Evolutionary conservation across 2,888 invertebrate genomes (phyloP).

Genomic region (Beris chalybata): DNA sequence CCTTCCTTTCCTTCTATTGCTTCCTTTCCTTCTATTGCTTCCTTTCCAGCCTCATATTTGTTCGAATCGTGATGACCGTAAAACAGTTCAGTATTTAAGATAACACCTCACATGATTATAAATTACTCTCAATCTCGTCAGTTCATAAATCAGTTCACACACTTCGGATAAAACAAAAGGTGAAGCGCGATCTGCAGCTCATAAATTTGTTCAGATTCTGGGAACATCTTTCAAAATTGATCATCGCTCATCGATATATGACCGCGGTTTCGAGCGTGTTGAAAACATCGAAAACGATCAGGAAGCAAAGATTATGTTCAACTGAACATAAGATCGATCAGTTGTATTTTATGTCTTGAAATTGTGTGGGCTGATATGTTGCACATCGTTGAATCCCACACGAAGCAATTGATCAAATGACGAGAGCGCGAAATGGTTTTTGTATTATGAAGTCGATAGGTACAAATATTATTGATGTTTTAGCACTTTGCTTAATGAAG

Average conservation of each 20-base stretch:
- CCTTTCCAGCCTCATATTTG: background rate
- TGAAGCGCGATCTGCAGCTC: background rate
- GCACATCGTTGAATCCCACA: slow-evolving; percentile 16
- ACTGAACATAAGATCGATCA: slow-evolving; percentile 4
- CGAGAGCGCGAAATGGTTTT: background rate
- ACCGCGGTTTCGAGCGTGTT: slow-evolving; percentile 20
- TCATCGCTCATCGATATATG: slow-evolving; percentile 12
- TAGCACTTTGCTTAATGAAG: slow-evolving; percentile 23
- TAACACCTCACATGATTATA: too few relatives aligned
- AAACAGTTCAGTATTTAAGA: too few relatives aligned
- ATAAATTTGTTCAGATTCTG: slow-evolving; percentile 15
- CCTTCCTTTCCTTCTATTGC: background rate
- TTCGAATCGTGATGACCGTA: too few relatives aligned
- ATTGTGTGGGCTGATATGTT: slow-evolving; percentile 6
- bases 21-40: background rate
- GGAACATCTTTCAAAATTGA: slow-evolving; percentile 20
- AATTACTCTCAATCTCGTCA: too few relatives aligned
- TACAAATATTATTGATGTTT: slow-evolving; percentile 19
- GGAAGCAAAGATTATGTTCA: slow-evolving; percentile 27
- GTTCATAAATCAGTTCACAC: slow-evolving; percentile 17
- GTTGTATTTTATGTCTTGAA: slow-evolving; percentile 4
- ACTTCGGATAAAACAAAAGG: slow-evolving; percentile 14
- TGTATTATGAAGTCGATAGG: slow-evolving; percentile 16
- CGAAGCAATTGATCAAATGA: slow-evolving; percentile 26
- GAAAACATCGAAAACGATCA: slow-evolving; percentile 31